Percentiles rank a stretch among this genome's conserved stretches.
These are phyloP conservation scores for Xerus inauris DNA, from an alignment of 2,113 vertebrate genomes.

Conservation along the genomic window DNA sequence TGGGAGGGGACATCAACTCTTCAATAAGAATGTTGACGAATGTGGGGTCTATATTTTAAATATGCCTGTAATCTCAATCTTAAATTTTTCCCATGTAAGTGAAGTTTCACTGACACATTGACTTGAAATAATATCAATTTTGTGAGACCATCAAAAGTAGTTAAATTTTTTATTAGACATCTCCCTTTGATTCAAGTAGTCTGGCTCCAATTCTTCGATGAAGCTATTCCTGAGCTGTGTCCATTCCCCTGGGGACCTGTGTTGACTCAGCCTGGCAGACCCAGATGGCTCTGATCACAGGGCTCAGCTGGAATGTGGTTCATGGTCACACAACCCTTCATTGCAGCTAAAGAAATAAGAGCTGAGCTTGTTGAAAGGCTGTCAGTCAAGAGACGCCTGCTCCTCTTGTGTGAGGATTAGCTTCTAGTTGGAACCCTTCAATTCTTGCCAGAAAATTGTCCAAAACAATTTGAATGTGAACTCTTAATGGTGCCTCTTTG, in stretches of 20 bases:
- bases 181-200: background rate
- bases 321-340: background rate
- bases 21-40: background rate
- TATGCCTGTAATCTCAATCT: background rate
- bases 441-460: conserved; percentile 27
- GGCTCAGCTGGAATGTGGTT: background rate
- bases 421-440: background rate
- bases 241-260: background rate
- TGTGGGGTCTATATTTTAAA: background rate
- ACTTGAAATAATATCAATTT: conserved; percentile 24
- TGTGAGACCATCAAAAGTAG: conserved; percentile 12
- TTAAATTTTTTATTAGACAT: conserved; percentile 14
- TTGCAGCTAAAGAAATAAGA: background rate
- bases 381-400: background rate
- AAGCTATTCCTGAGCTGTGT: background rate
- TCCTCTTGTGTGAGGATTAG: background rate
- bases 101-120: background rate
- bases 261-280: background rate
- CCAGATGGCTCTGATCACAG: background rate
- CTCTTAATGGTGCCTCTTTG: conserved; percentile 29
- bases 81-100: background rate
- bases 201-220: background rate
- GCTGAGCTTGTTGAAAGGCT: background rate
- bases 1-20: background rate
- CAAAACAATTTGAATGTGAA: conserved; percentile 43